Conservation (phyloP, 2,113 vertebrate species). For the human region GRCh38 chr12:104519001-104519500, state of each 20-base stretch:
- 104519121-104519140: background rate
- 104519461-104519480: rapidly evolving
- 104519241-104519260: background rate
- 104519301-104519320: constrained; percentile 49
- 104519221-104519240: background rate
- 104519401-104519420: background rate
- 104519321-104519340: constrained; percentile 65
- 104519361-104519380: constrained; percentile 64
- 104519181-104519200: background rate
- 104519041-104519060: background rate
- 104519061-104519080: no score
- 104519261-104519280: constrained; percentile 61
- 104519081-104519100: no score
- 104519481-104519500: background rate
- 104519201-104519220: background rate
- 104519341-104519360: constrained; percentile 71
- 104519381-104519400: constrained; percentile 60
- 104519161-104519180: background rate
- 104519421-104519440: background rate
- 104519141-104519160: background rate
- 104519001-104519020: background rate
- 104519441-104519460: background rate
- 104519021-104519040: background rate
- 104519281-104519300: constrained; percentile 65
- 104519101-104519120: background rate